Percentiles rank a stretch among this genome's conserved stretches.
Evolutionary conservation across 2,797 vertebrate species (phyloP).

Genomic region (Crocodylus rhombifer): DNA sequence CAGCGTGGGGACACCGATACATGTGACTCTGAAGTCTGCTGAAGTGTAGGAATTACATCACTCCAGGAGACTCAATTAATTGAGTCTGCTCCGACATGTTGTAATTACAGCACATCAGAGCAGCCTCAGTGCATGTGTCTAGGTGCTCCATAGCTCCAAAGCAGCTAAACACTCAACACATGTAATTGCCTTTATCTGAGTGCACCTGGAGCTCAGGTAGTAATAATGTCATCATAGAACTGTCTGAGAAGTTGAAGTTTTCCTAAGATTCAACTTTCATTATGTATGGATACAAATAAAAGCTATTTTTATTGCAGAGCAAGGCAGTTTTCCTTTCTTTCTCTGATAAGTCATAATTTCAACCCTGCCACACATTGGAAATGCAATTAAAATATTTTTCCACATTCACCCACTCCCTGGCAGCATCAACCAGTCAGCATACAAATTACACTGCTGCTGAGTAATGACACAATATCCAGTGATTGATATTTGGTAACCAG

Average conservation of each 20-base stretch:
- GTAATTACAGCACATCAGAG: no score
- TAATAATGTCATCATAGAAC: not conserved
- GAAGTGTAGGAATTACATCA: no score
- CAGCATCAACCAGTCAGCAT: constrained; percentile 33
- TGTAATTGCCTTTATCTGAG: not conserved
- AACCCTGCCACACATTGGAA: constrained; percentile 29
- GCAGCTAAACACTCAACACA: not conserved
- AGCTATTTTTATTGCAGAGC: not conserved
- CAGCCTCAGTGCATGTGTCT: no score
- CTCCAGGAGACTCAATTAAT: no score
- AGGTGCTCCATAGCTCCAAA: not conserved
- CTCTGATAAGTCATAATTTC: constrained; percentile 4
- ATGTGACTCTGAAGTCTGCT: no score
- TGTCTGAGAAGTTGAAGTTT: not conserved
- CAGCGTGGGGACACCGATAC: no score
- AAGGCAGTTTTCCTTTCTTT: not conserved
- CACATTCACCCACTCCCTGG: not conserved
- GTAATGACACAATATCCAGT: constrained; percentile 16
- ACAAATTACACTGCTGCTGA: constrained; percentile 17
- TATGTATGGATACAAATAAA: constrained; percentile 14
- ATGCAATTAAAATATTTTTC: constrained; percentile 52
- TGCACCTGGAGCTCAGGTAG: not conserved
- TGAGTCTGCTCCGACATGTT: no score
- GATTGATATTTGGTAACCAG: constrained; percentile 8
- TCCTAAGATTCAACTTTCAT: not conserved